These are phyloP conservation scores for Diorhabda elongata DNA, from an alignment of 1,140 invertebrate genomes.

Conservation along the genomic window DNA sequence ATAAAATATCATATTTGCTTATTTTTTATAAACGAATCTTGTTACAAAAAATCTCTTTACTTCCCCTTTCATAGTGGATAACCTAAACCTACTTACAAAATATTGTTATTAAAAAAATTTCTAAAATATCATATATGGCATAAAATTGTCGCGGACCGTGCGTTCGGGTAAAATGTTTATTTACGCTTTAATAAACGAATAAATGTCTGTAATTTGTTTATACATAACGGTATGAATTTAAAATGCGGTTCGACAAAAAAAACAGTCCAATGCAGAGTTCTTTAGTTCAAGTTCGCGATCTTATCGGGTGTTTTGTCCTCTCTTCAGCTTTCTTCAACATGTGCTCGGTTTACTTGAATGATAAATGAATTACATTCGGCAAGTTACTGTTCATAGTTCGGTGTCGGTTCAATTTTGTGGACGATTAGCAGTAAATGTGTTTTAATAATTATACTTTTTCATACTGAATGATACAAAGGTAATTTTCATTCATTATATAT, in stretches of 20 bases:
- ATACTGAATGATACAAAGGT: no score
- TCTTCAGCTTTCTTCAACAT: constrained; percentile 11
- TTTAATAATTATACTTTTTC: no score
- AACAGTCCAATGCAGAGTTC: constrained; percentile 14
- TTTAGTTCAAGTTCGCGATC: constrained; percentile 24
- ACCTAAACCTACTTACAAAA: neutral
- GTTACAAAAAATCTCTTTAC: neutral
- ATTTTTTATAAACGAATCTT: no score
- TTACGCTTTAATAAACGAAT: constrained; percentile 26
- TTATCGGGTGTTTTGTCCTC: constrained; percentile 10
- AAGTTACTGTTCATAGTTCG: no score
- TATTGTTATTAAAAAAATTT: neutral
- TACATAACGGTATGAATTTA: constrained; percentile 25
- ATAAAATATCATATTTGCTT: no score
- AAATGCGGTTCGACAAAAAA: constrained; percentile 22
- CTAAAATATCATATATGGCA: neutral
- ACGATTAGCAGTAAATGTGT: no score
- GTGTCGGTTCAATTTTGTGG: no score
- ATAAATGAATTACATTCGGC: no score
- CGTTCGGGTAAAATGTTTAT: constrained; percentile 19
- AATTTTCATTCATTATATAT: no score
- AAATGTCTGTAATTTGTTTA: constrained; percentile 27
- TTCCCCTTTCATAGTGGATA: neutral
- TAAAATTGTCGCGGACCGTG: constrained; percentile 1
- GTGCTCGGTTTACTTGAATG: neutral